Base-by-base conservation (phyloP, 2,797 vertebrate species). In the Ambastaia sidthimunki region DNA sequence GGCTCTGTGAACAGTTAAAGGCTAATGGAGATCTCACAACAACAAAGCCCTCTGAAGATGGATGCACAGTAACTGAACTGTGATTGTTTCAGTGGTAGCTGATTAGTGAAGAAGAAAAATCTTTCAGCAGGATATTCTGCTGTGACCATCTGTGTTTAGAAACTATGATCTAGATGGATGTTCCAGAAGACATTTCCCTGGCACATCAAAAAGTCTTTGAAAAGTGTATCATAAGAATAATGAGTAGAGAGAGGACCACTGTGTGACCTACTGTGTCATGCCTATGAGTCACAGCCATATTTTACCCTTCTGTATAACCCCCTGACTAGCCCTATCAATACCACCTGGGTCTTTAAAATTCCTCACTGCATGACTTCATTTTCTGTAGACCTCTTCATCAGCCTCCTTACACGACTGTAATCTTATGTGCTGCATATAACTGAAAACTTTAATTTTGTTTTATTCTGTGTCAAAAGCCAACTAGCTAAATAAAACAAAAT, bases 1-100 rank as follows among this genome's bases (percentile, higher is more conserved):
- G 90, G 86, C 98, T 99, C 98, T 99, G 94, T 28, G 19, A 55
- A 82, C n/a, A 80, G 72, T 68, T 9, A 60, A 28, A 63, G 23
- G 41, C 65, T 74, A 84, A 59, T 54, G 67, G 69, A 41, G 23
- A n/a, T 78, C 67, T 70, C 23, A 16, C 44, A 41, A 80, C 59
- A 31, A 54, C 55, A 62, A 77, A 65, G 57, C 6, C n/a, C 59
- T 60, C 18, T 71, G 34, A 66, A 76, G 25, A 65, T 47, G 23
- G n/a, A 66, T 23, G 41, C 60, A 44, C 50, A 47, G 59, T 41
- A 50, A 23, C 25, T 37, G 75, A 34, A 34, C 54, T 34, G 13
- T 34, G 0, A 25, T 60, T 62, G 2, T 47, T 73, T 73, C 21
- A 57, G 18, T 2, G 21, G 21, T 44, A 21, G 10, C 2, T 44